Evolutionary conservation across 2,888 invertebrate species (phyloP).

Genomic region (Gerosis bhagava): DNA sequence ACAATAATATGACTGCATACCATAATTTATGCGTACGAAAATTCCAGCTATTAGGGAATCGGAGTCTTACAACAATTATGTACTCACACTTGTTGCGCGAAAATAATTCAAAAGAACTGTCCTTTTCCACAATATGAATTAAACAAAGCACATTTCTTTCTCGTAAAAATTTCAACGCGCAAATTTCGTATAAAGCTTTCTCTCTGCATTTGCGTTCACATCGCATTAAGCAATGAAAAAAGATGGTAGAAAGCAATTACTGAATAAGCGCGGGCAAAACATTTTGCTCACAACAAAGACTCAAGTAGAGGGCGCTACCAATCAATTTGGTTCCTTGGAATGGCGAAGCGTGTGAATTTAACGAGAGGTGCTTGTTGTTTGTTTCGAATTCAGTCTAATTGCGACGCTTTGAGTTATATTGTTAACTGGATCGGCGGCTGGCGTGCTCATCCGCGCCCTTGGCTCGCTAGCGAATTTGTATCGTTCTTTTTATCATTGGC

Average conservation of each 20-base stretch:
- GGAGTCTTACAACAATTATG: constrained; percentile 12
- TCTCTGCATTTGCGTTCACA: constrained; percentile 11
- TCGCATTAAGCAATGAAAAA: constrained; percentile 14
- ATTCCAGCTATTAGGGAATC: too few relatives aligned
- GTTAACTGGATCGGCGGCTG: constrained; percentile 11
- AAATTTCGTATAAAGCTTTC: constrained; percentile 11
- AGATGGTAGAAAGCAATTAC: constrained; percentile 16
- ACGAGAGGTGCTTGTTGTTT: constrained; percentile 32
- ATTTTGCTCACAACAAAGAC: constrained; percentile 34
- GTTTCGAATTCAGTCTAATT: constrained; percentile 23
- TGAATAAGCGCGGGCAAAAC: constrained; percentile 24
- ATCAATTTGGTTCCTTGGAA: constrained; percentile 36
- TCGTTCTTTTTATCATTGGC: constrained; percentile 3
- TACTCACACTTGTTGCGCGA: constrained; percentile 20
- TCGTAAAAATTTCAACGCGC: constrained; percentile 6
- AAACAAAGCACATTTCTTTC: constrained; percentile 7
- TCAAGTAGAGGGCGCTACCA: constrained; percentile 29
- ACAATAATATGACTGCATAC: too few relatives aligned
- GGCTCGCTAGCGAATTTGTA: constrained; percentile 4
- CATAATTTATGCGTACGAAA: too few relatives aligned
- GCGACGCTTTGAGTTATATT: constrained; percentile 17
- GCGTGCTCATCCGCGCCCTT: background rate
- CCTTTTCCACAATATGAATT: constrained; percentile 18
- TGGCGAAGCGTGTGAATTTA: constrained; percentile 41
- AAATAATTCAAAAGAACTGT: constrained; percentile 20